Percentiles rank a stretch among this genome's conserved stretches.
phyloP scores from a whole-genome alignment of 2,888 invertebrate species.

The Mythimna vitellina region DNA sequence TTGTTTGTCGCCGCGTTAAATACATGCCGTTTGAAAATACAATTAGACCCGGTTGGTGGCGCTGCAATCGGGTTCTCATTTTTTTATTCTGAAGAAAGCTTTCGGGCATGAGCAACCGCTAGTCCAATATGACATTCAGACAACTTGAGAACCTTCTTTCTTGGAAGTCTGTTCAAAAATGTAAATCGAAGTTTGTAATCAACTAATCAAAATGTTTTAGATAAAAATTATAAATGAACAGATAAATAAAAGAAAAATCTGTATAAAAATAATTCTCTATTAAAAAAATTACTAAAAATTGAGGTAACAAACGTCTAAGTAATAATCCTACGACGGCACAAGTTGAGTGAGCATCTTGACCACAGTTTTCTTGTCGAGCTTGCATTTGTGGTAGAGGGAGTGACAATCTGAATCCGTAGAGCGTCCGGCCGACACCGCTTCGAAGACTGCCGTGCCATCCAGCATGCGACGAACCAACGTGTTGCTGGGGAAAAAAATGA shows the following conservation, averaged over 20 bases:
- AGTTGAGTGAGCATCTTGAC: constrained; percentile 92
- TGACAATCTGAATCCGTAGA: constrained; percentile 91
- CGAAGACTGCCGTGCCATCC: constrained; percentile 93
- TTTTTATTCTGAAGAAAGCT: no score
- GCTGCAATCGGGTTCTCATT: no score
- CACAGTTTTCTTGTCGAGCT: constrained; percentile 92
- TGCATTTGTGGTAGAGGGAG: constrained; percentile 92
- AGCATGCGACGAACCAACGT: constrained; percentile 92
- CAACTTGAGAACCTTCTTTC: no score
- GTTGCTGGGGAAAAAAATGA: constrained; percentile 89
- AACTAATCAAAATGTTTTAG: not conserved
- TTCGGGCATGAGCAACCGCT: no score
- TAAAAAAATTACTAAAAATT: constrained; percentile 39
- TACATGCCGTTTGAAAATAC: no score
- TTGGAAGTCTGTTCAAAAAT: no score
- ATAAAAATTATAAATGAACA: not conserved
- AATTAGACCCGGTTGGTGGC: no score
- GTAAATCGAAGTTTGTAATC: no score
- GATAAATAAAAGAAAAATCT: no score
- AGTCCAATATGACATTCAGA: no score
- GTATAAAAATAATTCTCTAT: constrained; percentile 38
- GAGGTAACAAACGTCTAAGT: constrained; percentile 30
- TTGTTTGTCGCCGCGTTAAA: no score
- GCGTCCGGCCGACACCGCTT: constrained; percentile 92
- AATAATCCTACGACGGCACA: constrained; percentile 85